Evolutionary conservation across 2,797 vertebrate genomes (phyloP).

Genomic region (Anguilla megastoma): DNA sequence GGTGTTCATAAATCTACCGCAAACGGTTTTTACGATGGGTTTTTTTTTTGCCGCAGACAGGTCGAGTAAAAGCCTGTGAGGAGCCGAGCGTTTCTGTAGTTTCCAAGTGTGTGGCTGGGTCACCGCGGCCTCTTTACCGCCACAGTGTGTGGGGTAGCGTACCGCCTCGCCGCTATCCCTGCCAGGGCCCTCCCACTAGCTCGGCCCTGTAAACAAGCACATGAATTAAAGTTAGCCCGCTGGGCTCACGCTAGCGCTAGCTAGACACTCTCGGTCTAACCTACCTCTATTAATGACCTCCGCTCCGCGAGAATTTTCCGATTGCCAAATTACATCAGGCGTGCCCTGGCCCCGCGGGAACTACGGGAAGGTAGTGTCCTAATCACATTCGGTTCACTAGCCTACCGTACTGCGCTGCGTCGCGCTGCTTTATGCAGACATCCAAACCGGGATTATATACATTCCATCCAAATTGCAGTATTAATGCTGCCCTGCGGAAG

Average conservation of each 20-base stretch:
- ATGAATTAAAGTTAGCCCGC: slow-evolving; percentile 68
- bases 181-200: slow-evolving; percentile 21
- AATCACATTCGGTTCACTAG: slow-evolving; percentile 32
- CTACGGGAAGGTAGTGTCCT: slow-evolving; percentile 29
- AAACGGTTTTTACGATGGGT: neutral
- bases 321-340: slow-evolving; percentile 25
- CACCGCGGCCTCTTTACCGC: neutral
- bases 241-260: slow-evolving; percentile 54
- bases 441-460: slow-evolving; percentile 76
- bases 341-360: neutral
- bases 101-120: neutral
- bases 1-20: neutral
- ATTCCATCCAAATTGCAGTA: slow-evolving; percentile 77
- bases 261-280: slow-evolving; percentile 46
- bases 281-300: slow-evolving; percentile 29
- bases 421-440: slow-evolving; percentile 42
- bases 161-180: neutral
- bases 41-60: neutral
- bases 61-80: neutral
- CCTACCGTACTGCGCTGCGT: slow-evolving; percentile 24
- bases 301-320: slow-evolving; percentile 34
- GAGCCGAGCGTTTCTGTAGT: neutral
- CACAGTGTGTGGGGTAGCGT: slow-evolving; percentile 14
- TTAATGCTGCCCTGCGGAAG: slow-evolving; percentile 64
- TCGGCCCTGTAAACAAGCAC: slow-evolving; percentile 68